Percentiles rank a stretch among this genome's conserved stretches.
phyloP scores from a whole-genome alignment of 35 echinoderm and acorn worm genomes.

The Diadema setosum region DNA sequence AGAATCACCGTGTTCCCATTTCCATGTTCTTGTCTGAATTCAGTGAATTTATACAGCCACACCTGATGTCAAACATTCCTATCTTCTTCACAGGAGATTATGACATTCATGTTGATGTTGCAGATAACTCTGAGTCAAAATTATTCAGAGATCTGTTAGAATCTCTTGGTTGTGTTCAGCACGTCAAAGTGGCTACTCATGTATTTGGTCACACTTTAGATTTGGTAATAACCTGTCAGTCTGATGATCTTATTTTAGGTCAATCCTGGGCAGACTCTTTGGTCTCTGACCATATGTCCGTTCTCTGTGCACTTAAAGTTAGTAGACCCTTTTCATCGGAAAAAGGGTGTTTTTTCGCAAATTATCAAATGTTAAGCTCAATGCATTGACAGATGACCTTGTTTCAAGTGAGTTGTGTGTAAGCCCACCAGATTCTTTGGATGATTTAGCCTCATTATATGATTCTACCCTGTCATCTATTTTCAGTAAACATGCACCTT shows the following conservation, averaged over 20 bases:
- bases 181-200: not conserved
- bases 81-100: not conserved
- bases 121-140: not conserved
- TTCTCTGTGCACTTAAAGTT: not conserved
- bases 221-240: not conserved
- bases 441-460: not conserved
- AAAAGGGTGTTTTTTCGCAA: not conserved
- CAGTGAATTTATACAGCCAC: conserved; percentile 21
- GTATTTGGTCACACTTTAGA: not conserved
- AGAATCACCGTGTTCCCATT: conserved; percentile 7
- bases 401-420: not conserved
- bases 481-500: not conserved
- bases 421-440: not conserved
- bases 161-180: not conserved
- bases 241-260: not conserved
- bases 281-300: not conserved
- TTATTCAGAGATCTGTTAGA: not conserved
- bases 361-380: not conserved
- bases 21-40: not conserved
- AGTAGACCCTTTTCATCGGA: not conserved
- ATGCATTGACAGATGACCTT: not conserved
- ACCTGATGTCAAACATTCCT: not conserved
- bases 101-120: not conserved
- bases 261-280: not conserved
- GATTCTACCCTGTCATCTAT: not conserved